Base-by-base conservation (phyloP, 2,113 vertebrate genomes). In the Channa maculata region DNA sequence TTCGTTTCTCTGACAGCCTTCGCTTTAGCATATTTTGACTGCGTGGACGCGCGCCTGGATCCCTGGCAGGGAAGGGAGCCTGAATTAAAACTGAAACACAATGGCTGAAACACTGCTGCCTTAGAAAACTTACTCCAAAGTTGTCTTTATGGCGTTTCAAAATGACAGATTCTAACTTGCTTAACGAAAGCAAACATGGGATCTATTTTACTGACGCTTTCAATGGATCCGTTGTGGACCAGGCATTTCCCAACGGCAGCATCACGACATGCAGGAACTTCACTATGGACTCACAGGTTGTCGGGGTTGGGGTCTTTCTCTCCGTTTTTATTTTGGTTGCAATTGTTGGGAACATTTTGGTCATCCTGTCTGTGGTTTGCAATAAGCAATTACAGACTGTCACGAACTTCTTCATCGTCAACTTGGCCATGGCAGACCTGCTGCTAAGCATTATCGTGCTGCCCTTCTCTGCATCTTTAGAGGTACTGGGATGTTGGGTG, bases 401-500 rank as follows among this genome's bases (percentile, higher is more conserved):
- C 77, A 99, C 98, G 54, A 99, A 99, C 93, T 98, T 97, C 86
- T 99, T 99, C 70, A 99, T 99, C 0, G 96, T 99, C 41, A 99
- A 99, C 94, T 81, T 99, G 74, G 98, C 98, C 53, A 97, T 99
- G 5, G 98, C 98, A 0, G 98, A 99, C 92, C 91, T 99, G 62
- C 94, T 99, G 54, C 87, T 99, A 24, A 97, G 97, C 89, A 93
- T 96, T 60, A 96, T 96, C 0, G 98, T 99, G 81, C 91, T 99
- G 90, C 98, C 98, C 2, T 99, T 99, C 91, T 99, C 97, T 0
- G 98, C 98, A 50, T 97, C 97, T 13, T 88, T 98, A 89, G 98
- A 99, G 91, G 96, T 99, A 0, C 10, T 99, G 73, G 98, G 97
- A 34, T 97, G 96, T 90, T 99, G 98, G 98, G 95, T 94, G 86